phyloP scores from a whole-genome alignment of 2,113 vertebrate species.

The Leptocoma aspasia region DNA sequence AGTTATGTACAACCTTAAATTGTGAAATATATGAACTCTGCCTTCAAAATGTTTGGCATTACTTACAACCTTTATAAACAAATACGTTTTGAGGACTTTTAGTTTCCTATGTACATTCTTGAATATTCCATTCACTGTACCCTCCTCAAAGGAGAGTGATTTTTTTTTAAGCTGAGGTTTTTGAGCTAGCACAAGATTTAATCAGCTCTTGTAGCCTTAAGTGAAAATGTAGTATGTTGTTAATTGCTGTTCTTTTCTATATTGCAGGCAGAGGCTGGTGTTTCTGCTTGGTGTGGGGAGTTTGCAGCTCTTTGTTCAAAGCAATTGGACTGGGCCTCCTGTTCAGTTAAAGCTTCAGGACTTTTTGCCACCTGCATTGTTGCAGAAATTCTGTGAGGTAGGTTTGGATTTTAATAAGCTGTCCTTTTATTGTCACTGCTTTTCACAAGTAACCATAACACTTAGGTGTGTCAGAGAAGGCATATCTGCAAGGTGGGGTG shows the following conservation, averaged over 20 bases:
- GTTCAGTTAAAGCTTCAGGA: conserved; percentile 76
- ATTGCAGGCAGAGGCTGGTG: conserved; percentile 78
- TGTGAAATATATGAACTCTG: neutral
- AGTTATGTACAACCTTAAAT: neutral
- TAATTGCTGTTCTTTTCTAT: conserved; percentile 25
- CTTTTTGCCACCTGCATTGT: conserved; percentile 77
- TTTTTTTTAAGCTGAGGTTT: neutral
- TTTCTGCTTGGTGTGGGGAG: conserved; percentile 85
- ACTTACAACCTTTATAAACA: neutral
- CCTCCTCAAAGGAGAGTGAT: neutral
- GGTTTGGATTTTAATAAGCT: conserved; percentile 18
- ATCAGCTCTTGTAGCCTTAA: neutral
- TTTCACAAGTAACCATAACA: neutral
- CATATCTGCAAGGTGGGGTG: neutral
- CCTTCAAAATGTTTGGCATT: neutral
- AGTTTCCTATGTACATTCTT: neutral
- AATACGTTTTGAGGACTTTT: neutral
- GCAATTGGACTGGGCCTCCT: conserved; percentile 94
- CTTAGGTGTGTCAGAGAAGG: neutral
- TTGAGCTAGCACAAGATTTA: neutral
- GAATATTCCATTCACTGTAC: neutral
- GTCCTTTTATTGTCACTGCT: neutral
- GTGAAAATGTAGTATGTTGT: neutral
- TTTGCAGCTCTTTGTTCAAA: conserved; percentile 90
- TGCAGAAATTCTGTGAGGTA: conserved; percentile 81